Evolutionary conservation across 2,113 vertebrate genomes (phyloP), one percentile per base, ranked within the genome.

Genomic region (Corythaixoides concolor): DNA sequence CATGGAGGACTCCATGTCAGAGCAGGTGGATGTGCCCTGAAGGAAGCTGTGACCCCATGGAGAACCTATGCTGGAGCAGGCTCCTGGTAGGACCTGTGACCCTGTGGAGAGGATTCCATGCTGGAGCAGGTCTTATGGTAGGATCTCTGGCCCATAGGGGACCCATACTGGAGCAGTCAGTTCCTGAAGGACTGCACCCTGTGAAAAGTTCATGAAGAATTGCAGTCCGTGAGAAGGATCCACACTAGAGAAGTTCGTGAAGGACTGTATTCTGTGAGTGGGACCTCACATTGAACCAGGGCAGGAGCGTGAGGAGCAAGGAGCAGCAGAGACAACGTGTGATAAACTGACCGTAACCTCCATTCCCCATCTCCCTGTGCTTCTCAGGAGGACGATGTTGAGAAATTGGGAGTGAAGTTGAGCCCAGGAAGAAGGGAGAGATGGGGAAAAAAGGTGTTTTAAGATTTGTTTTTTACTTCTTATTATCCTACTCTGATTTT

Each of bases 371-470:
- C 5, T 6, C 19, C 5, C 28, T 66, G 15, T 2, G 1, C 22
- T 0, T 0, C n/a, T 67, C 1, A 1, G 5, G 8, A 15, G 4
- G 17, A 73, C 7, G 17, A 33, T 3, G 5, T 26, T 23, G 15
- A 74, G 52, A 69, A 64, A 63, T 3, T 16, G 4, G 9, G 27
- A 59, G 22, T 59, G 9, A 80, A 53, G 18, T 8, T 63, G 26
- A 64, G 21, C 8, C 37, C 5, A 11, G 49, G 55, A 68, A 62
- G 8, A 63, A 73, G 10, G 22, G 27, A 62, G 8, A 9, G 5
- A 4, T 55, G 17, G 2, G 12, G 39, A 39, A 3, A 5, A 3
- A 63, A 70, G 3, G 6, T 58, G 15, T 28, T 64, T 63, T 59
- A 64, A 55, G 30, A 33, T 76, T 70, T 63, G 3, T 1, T 6